phyloP scores from a whole-genome alignment of 2,113 vertebrate genomes.

The Gallinago paraguaiae region DNA sequence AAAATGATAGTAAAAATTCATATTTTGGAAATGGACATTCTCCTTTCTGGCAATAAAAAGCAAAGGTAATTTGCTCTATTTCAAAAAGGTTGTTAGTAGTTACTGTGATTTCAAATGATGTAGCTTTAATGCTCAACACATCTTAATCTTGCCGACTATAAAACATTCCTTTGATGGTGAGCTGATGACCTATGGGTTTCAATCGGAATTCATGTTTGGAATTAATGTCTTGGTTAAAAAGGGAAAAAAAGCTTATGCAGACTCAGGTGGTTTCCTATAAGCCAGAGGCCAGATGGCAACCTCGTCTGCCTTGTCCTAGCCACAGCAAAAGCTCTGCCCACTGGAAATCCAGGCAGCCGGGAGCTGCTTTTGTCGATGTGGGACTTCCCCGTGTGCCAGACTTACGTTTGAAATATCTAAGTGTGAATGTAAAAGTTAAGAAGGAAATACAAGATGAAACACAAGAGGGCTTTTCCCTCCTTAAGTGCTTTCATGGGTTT shows the following conservation, averaged over 20 bases:
- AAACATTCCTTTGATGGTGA: not conserved
- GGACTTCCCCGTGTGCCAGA: not conserved
- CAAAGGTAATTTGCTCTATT: not conserved
- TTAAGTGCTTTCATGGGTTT: not conserved
- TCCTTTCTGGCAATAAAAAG: not conserved
- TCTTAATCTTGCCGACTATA: not conserved
- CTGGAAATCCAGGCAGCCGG: not conserved
- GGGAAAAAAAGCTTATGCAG: not conserved
- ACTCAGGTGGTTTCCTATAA: fast-evolving
- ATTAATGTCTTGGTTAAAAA: not conserved
- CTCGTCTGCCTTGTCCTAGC: not conserved
- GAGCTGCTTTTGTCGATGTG: not conserved
- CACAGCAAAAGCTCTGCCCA: not conserved
- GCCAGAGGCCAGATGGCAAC: not conserved
- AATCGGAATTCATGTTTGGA: not conserved
- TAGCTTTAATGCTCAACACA: not conserved
- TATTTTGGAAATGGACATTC: not conserved
- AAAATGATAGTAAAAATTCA: not conserved
- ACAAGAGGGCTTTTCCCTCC: not conserved
- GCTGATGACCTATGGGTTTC: not conserved
- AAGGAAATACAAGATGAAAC: not conserved
- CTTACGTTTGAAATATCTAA: fast-evolving
- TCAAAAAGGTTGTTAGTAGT: not conserved
- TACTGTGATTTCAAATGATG: not conserved
- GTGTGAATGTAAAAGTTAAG: not conserved